Base-by-base conservation (phyloP, 2,113 vertebrate species). In the Aspidoscelis tigris region DNA sequence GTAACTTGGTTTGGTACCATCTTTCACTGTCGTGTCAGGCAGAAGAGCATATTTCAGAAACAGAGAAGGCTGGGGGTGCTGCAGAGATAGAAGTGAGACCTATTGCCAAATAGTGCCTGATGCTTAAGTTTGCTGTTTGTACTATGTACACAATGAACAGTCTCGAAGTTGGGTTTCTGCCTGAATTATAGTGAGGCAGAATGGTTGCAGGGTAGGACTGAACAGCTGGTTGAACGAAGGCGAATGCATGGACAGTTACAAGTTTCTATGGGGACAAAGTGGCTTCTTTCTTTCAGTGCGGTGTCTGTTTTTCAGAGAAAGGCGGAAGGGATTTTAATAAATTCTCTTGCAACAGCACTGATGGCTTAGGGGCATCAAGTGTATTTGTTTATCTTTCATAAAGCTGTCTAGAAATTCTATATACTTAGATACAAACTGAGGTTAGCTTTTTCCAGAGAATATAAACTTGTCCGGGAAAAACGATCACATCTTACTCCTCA, bases 251-350 rank as follows among this genome's bases (percentile, higher is more conserved):
- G 66, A 66, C 78, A 41, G 65, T 12, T 68, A 64, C 22, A 64
- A 24, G 79, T 77, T 82, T 47, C 65, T 76, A 69, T 70, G 79
- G 78, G 39, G 43, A 86, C 73, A 22, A 21, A 61, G 64, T 71
- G 55, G 26, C 50, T 39, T 2, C 18, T 18, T 6, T 81, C 50
- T 65, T 50, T 55, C 74, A 76, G 26, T 72, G 41, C 43, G 50
- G 53, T 77, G 53, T 18, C 22, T 65, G 53, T 7, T 71, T 78
- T 77, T 53, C 16, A 65, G 39, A 79, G 33, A 12, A n/a, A 71
- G 16, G 39, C 14, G 22, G 10, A 66, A 20, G 24, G 72, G 12
- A 47, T 12, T 21, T 85, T 69, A 39, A 43, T 53, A 41, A 76
- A 75, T 20, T 81, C 20, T 77, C 65, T 16, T 78, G 64, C 21